Conservation (phyloP, 2,888 invertebrate genomes). For the Campoplex capitator region DNA sequence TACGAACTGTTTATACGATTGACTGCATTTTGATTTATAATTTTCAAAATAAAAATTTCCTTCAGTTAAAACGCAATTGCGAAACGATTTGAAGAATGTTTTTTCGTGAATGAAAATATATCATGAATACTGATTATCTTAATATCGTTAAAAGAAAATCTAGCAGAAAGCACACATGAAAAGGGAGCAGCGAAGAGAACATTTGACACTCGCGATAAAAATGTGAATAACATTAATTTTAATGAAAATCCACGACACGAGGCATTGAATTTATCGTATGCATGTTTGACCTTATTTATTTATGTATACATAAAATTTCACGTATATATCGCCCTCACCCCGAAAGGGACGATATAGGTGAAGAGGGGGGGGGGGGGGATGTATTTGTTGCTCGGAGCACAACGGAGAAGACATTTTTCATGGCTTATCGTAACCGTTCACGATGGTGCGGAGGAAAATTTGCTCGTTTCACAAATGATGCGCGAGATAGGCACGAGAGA, state of each 20-base stretch:
- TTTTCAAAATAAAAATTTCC: too few relatives aligned
- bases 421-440: constrained; percentile 76
- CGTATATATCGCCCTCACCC: neutral
- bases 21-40: neutral
- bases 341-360: constrained; percentile 21
- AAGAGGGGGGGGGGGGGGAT: constrained; percentile 48
- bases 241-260: constrained; percentile 1
- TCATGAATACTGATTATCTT: too few relatives aligned
- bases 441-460: constrained; percentile 71
- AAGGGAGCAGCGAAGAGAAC: neutral
- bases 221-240: neutral
- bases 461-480: constrained; percentile 72
- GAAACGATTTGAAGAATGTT: neutral
- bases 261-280: constrained; percentile 1
- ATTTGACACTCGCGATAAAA: neutral
- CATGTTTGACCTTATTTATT: constrained; percentile 21
- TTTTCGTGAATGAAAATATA: too few relatives aligned
- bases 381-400: constrained; percentile 41
- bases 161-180: too few relatives aligned
- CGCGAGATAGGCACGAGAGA: constrained; percentile 56
- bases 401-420: constrained; percentile 74
- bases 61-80: too few relatives aligned
- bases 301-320: neutral
- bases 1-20: neutral
- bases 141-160: neutral